A percentile compares a stretch with the other conserved stretches of the same genome.
These are phyloP conservation scores for Lamellibrachia luymesi DNA, from an alignment of 1,140 invertebrate species.

Conservation along the genomic window DNA sequence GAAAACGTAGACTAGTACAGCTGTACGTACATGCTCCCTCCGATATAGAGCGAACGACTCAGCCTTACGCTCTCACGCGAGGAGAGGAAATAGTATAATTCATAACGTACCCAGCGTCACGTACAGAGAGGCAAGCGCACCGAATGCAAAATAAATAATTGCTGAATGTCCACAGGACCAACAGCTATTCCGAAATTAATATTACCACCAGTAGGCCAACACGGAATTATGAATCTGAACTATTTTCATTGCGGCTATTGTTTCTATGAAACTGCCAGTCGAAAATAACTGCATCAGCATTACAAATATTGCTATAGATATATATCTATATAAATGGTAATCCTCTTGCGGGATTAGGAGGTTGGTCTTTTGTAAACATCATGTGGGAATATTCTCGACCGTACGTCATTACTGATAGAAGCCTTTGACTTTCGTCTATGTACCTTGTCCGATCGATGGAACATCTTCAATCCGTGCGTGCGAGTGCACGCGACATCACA, in stretches of 20 bases:
- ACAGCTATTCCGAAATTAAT: not conserved
- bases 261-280: not conserved
- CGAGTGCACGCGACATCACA: not conserved
- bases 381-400: not conserved
- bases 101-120: not conserved
- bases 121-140: not conserved
- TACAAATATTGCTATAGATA: not conserved
- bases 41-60: not conserved
- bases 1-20: too few relatives aligned
- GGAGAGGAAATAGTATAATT: not conserved
- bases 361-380: not conserved
- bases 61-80: not conserved
- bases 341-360: not conserved
- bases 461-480: not conserved
- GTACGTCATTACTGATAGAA: not conserved
- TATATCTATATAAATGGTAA: not conserved
- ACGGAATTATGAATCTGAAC: not conserved
- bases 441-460: not conserved
- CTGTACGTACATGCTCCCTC: too few relatives aligned
- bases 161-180: not conserved
- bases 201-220: not conserved
- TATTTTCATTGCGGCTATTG: not conserved
- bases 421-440: not conserved
- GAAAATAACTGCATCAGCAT: not conserved
- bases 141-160: not conserved